Conservation (phyloP, 1,140 invertebrate genomes). For the Trypoxylus dichotomus region DNA sequence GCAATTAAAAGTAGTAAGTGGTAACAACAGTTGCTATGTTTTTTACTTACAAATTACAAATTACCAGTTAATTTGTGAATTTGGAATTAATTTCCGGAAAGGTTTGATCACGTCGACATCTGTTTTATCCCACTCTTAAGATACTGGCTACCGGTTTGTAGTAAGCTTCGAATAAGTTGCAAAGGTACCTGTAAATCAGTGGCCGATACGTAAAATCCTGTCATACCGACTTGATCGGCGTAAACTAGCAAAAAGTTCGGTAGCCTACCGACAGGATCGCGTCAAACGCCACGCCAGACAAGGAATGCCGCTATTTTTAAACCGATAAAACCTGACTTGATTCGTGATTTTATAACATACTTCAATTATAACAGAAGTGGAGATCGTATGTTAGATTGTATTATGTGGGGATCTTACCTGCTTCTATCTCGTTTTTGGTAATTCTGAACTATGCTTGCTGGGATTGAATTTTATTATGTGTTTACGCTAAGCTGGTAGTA, state of each 20-base stretch:
- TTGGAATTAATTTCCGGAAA: no score
- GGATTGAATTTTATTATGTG: neutral
- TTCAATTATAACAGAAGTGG: neutral
- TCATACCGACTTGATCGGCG: conserved; percentile 43
- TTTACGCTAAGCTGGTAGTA: neutral
- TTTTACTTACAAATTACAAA: no score
- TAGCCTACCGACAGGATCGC: conserved; percentile 44
- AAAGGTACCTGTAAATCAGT: conserved; percentile 9
- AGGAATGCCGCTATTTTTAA: conserved; percentile 32
- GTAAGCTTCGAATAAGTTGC: neutral
- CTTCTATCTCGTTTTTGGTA: neutral
- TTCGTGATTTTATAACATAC: neutral
- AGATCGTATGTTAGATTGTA: neutral
- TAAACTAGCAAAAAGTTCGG: conserved; percentile 42
- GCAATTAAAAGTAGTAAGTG: no score
- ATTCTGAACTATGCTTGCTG: neutral
- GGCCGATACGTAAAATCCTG: conserved; percentile 34
- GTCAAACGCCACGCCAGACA: conserved; percentile 27
- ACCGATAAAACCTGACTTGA: neutral
- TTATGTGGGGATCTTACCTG: no score
- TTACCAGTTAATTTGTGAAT: no score
- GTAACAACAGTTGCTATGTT: no score
- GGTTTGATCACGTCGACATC: no score
- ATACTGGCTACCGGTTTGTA: neutral
- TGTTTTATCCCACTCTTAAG: no score